Base-by-base conservation (phyloP, 2,797 vertebrate genomes). In the Chelmon rostratus region DNA sequence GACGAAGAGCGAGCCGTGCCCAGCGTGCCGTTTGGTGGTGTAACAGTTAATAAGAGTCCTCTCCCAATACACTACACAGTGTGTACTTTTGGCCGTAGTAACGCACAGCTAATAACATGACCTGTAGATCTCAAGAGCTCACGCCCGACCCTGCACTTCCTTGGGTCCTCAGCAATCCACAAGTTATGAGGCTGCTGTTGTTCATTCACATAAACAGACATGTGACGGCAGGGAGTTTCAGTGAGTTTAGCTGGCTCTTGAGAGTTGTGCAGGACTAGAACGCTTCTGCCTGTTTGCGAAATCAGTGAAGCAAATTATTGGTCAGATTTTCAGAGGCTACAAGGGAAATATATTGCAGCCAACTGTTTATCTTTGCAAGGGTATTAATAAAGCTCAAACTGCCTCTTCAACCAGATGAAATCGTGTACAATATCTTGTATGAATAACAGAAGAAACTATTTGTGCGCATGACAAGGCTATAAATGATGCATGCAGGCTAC, bases 301-400 rank as follows among this genome's bases (percentile, higher is more conserved):
- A 68, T 63, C 68, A 79, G 63, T 71, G 52, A 78, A 52, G 40
- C 67, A 37, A 69, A 53, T 69, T 81, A 78, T 80, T 84, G 71
- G 68, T 85, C 71, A 62, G 46, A 68, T 66, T 70, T 83, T 69
- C 61, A 73, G 18, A 75, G 21, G 75, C 50, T 52, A 28, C 37
- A 33, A 11, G 53, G 52, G 31, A 67, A 75, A 64, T 28, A 37
- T 38, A 62, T 42, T 52, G 19, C 57, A 72, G 74, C 46, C 58
- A 81, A 82, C 19, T 77, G 49, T 79, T 81, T 65, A 75, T 82
- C 53, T 77, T 82, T 44, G 50, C 56, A 63, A 59, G 62, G 62
- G 61, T 69, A 35, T 70, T 78, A 84, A 89, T 83, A 71, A 46
- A 70, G 59, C 64, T 79, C 58, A 80, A 72, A 25, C 57, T 74